Percentiles rank a stretch among this genome's conserved stretches.
Evolutionary conservation across 1,140 invertebrate species (phyloP).

Genomic region (Eumaeus atala): DNA sequence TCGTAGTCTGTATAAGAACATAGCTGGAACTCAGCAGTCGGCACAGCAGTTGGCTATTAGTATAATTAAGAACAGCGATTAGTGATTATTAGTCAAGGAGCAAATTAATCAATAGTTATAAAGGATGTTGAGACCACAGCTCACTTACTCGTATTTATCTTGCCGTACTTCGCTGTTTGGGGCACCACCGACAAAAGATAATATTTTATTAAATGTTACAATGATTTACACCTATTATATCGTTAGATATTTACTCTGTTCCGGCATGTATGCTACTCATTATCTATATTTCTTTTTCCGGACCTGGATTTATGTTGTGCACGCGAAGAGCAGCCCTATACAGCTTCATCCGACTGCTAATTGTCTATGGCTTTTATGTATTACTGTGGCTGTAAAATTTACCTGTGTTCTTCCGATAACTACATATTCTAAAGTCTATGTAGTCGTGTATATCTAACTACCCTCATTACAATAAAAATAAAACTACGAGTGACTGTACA

Average conservation of each 20-base stretch:
- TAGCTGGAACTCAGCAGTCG: conserved; percentile 47
- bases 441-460: neutral
- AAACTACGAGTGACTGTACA: neutral
- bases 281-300: conserved; percentile 6
- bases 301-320: too few relatives aligned
- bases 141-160: conserved; percentile 75
- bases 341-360: too few relatives aligned
- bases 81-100: conserved; percentile 65
- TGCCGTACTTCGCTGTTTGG: conserved; percentile 74
- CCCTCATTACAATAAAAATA: neutral
- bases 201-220: conserved; percentile 64
- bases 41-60: conserved; percentile 48
- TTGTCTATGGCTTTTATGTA: too few relatives aligned
- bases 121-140: conserved; percentile 75
- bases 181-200: conserved; percentile 76
- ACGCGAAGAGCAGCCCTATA: too few relatives aligned
- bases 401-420: too few relatives aligned
- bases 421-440: too few relatives aligned
- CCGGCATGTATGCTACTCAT: conserved; percentile 23
- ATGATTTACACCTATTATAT: neutral
- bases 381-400: too few relatives aligned
- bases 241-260: conserved; percentile 24
- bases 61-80: conserved; percentile 60
- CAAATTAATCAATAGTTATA: conserved; percentile 53
- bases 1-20: conserved; percentile 33